Evolutionary conservation across 2,113 vertebrate species (phyloP).

Genomic region (Acrocephalus arundinaceus): DNA sequence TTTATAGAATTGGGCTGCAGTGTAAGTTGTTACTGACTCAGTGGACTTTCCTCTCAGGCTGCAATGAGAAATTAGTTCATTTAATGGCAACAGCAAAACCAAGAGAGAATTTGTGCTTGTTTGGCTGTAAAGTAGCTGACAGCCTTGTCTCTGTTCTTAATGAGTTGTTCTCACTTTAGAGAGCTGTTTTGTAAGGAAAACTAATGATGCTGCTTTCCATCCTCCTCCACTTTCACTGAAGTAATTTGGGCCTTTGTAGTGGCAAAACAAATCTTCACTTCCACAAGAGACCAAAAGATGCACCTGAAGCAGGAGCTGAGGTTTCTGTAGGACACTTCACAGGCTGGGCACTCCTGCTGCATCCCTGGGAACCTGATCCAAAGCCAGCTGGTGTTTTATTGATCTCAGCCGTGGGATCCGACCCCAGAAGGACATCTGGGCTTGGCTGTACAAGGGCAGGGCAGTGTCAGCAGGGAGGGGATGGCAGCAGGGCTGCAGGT

Average conservation of each 20-base stretch:
- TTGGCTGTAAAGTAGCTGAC: neutral
- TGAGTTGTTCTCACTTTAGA: neutral
- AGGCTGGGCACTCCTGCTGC: neutral
- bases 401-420: neutral
- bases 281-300: neutral
- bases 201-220: neutral
- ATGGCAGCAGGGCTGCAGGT: neutral
- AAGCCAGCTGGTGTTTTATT: neutral
- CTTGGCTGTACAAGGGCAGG: neutral
- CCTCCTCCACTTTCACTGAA: neutral
- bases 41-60: neutral
- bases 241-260: neutral
- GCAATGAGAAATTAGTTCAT: neutral
- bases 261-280: neutral
- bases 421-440: neutral
- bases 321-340: neutral
- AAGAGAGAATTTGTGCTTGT: neutral
- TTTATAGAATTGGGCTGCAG: neutral
- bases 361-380: neutral
- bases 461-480: fast-evolving
- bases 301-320: neutral
- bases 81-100: neutral
- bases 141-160: neutral
- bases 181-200: neutral
- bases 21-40: neutral